Conservation (phyloP, 2,888 invertebrate species). For the Dynastes grantii region DNA sequence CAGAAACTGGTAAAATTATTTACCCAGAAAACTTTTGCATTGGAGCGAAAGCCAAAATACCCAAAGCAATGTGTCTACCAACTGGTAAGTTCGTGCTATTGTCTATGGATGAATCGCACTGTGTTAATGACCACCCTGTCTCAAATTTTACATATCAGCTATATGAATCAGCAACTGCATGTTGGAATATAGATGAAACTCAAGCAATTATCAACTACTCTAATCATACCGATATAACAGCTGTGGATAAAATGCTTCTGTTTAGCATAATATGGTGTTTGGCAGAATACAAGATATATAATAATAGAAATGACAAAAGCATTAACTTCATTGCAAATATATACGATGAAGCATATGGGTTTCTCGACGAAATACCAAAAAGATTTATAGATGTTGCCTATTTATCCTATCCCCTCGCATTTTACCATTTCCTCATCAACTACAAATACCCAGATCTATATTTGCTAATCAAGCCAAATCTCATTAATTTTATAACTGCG, state of each 20-base stretch:
- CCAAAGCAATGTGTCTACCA: conserved; percentile 5
- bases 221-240: background rate
- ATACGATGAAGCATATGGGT: background rate
- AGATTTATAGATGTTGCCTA: background rate
- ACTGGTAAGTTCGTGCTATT: background rate
- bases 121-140: conserved; percentile 12
- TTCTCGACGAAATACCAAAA: background rate
- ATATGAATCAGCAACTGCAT: conserved; percentile 5
- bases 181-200: conserved; percentile 17
- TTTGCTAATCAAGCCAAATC: conserved; percentile 18
- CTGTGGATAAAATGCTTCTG: conserved; percentile 9
- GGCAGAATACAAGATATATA: background rate
- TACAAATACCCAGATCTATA: background rate
- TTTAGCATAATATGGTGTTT: conserved; percentile 12
- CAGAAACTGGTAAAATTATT: background rate
- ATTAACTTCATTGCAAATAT: background rate
- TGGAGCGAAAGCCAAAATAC: background rate
- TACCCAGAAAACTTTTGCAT: conserved; percentile 8
- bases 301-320: background rate
- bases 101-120: background rate
- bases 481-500: background rate
- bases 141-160: conserved; percentile 2
- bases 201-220: background rate
- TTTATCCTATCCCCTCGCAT: conserved; percentile 1
- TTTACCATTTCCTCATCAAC: background rate